phyloP scores from a whole-genome alignment of 2,797 vertebrate genomes.

The Falco biarmicus region DNA sequence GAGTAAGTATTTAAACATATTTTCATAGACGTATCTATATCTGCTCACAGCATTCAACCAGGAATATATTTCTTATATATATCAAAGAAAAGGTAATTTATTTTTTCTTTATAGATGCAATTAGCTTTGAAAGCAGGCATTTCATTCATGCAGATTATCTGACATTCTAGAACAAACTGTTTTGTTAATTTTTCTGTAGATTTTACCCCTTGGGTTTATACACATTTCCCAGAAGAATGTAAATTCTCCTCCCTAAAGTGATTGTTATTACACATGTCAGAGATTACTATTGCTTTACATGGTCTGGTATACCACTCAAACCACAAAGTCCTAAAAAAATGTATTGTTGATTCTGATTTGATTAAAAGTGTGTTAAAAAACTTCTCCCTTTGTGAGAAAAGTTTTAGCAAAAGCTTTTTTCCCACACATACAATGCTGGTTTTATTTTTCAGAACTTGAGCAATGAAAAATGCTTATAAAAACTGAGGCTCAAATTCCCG shows the following conservation, averaged over 20 bases:
- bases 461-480: not conserved
- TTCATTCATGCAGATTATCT: conserved; percentile 3
- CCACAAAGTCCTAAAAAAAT: not conserved
- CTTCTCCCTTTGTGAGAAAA: not conserved
- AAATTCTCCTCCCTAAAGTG: not conserved
- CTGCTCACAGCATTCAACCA: not conserved
- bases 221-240: not conserved
- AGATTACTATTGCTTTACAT: not conserved
- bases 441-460: not conserved
- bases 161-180: not conserved
- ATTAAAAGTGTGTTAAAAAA: not conserved
- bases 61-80: not conserved
- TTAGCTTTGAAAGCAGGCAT: conserved; percentile 16
- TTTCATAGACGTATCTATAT: not conserved
- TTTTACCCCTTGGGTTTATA: not conserved
- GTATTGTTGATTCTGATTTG: not conserved
- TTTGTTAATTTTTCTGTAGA: conserved; percentile 4
- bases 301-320: conserved; percentile 16
- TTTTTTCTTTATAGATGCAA: not conserved
- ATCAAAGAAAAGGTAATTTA: not conserved
- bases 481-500: not conserved
- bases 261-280: not conserved
- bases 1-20: not conserved
- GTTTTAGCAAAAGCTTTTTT: not conserved
- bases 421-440: not conserved